phyloP scores from a whole-genome alignment of 2,888 invertebrate species.

The Nemotelus pantherinus region DNA sequence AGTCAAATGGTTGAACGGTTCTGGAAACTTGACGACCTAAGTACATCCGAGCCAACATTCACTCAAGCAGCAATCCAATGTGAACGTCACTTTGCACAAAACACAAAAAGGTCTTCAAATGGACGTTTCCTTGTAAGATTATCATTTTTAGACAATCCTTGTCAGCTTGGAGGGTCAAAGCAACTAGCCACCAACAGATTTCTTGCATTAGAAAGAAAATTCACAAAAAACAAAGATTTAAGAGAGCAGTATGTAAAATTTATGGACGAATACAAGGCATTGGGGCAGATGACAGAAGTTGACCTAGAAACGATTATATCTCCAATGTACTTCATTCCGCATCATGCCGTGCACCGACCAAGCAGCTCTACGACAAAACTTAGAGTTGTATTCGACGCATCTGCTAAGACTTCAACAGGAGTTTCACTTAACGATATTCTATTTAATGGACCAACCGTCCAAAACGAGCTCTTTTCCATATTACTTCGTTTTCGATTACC shows the following conservation, averaged over 20 bases:
- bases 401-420: slow-evolving; percentile 45
- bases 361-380: slow-evolving; percentile 43
- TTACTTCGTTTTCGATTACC: too few species aligned
- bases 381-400: slow-evolving; percentile 48
- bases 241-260: not conserved
- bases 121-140: not conserved
- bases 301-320: not conserved
- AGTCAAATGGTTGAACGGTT: too few species aligned
- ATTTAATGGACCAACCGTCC: too few species aligned
- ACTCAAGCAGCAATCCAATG: not conserved
- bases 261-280: not conserved
- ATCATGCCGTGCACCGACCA: slow-evolving; percentile 39
- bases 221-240: not conserved
- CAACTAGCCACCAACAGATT: not conserved
- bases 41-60: too few species aligned
- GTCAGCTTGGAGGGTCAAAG: not conserved
- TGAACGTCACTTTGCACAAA: not conserved
- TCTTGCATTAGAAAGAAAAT: not conserved
- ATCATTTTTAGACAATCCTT: not conserved
- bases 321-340: slow-evolving; percentile 23
- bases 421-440: too few species aligned
- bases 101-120: not conserved
- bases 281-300: slow-evolving; percentile 1
- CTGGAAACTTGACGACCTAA: too few species aligned
- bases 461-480: too few species aligned